phyloP scores from a whole-genome alignment of 2,797 vertebrate species.

The Hemibagrus guttatus region DNA sequence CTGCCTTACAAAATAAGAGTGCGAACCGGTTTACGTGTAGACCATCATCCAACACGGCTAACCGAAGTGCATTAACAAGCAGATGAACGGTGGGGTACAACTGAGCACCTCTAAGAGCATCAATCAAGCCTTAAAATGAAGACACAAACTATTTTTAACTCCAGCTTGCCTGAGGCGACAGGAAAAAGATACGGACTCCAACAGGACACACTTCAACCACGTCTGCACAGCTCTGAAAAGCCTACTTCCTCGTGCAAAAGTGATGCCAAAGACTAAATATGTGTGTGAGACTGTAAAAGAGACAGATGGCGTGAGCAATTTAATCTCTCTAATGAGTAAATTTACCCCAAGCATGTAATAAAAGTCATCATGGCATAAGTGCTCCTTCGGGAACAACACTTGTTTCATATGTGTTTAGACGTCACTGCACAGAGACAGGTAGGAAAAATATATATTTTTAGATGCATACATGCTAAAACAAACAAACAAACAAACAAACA shows the following conservation, averaged over 20 bases:
- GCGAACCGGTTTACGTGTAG: conserved; percentile 10
- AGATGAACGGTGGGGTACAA: conserved; percentile 54
- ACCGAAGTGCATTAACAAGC: conserved; percentile 63
- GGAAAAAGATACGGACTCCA: conserved; percentile 34
- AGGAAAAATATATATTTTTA: neutral
- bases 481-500: no score
- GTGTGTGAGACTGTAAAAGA: neutral
- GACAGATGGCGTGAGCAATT: neutral
- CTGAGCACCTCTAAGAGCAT: conserved; percentile 65
- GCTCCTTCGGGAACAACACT: neutral
- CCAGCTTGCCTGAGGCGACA: conserved; percentile 26
- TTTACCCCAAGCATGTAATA: neutral
- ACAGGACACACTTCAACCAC: neutral
- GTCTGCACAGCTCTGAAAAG: conserved; percentile 1
- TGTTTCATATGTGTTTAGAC: neutral
- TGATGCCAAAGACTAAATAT: neutral
- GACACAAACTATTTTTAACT: conserved; percentile 76
- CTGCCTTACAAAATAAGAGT: conserved; percentile 20
- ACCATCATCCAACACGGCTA: conserved; percentile 48
- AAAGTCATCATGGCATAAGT: neutral
- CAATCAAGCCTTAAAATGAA: conserved; percentile 68
- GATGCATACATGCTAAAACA: neutral
- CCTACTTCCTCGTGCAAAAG: neutral
- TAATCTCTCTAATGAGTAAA: neutral
- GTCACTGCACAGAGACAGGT: neutral